A percentile compares a stretch with the other conserved stretches of the same genome.
Conservation (phyloP, 2,888 invertebrate genomes). For the Ganaspis brasiliensis region DNA sequence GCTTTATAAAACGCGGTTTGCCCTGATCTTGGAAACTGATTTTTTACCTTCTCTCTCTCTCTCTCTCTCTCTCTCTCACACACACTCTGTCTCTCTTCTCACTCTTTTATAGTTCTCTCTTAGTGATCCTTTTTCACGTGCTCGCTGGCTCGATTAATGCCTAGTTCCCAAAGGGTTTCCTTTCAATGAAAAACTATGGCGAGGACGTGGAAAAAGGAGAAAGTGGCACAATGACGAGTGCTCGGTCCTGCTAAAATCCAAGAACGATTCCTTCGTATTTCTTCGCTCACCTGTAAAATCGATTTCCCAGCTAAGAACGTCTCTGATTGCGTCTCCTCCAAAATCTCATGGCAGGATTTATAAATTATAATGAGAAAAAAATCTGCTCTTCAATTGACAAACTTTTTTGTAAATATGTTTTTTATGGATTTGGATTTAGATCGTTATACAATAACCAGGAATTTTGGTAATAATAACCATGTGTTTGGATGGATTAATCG, state of each 20-base stretch:
- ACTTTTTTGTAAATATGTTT: no score
- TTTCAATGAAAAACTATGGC: conserved; percentile 48
- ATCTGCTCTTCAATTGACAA: no score
- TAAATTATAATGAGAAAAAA: conserved; percentile 20
- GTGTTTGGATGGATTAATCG: no score
- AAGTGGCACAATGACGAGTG: conserved; percentile 32
- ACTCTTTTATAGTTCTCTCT: conserved; percentile 55
- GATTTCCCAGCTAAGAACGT: conserved; percentile 26
- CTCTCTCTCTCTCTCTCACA: conserved; percentile 49
- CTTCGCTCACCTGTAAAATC: conserved; percentile 41
- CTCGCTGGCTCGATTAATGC: conserved; percentile 62
- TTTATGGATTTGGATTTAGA: no score
- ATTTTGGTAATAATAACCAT: no score
- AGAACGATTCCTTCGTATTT: conserved; percentile 30
- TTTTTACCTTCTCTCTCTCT: conserved; percentile 64
- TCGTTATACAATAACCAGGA: no score
- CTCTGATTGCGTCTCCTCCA: conserved; percentile 24
- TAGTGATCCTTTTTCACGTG: conserved; percentile 43
- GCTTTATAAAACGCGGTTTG: conserved; percentile 64
- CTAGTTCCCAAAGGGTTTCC: conserved; percentile 56
- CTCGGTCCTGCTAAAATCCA: conserved; percentile 2
- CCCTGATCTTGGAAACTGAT: conserved; percentile 77
- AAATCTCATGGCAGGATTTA: conserved; percentile 2
- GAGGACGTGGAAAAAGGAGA: conserved; percentile 45
- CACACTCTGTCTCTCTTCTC: conserved; percentile 50